phyloP scores from a whole-genome alignment of 2,113 vertebrate species.

The Panthera uncia region DNA sequence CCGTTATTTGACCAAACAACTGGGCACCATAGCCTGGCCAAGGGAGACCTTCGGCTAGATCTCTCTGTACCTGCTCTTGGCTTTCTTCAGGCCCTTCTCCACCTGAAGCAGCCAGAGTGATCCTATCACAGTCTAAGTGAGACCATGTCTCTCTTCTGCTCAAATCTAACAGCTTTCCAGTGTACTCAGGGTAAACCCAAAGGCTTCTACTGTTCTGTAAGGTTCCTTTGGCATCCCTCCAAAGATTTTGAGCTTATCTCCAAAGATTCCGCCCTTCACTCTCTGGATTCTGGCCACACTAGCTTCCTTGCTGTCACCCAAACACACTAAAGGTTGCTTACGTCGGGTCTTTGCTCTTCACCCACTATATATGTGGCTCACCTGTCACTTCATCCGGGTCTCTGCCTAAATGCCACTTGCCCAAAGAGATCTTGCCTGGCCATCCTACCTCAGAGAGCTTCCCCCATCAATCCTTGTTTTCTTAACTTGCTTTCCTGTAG shows the following conservation, averaged over 20 bases:
- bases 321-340: background rate
- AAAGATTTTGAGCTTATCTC: background rate
- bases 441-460: background rate
- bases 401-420: background rate
- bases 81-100: background rate
- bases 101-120: accelerated
- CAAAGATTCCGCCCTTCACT: background rate
- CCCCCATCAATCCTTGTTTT: background rate
- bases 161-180: background rate
- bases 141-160: background rate
- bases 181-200: background rate
- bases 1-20: background rate
- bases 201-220: background rate
- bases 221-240: background rate
- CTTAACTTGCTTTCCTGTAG: background rate
- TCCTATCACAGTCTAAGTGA: background rate
- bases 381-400: background rate
- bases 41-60: background rate
- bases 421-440: background rate
- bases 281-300: background rate
- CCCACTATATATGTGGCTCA: no score
- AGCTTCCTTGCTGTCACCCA: background rate
- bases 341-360: background rate
- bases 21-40: background rate
- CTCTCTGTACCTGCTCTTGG: background rate